These are phyloP conservation scores for Endomychus coccineus DNA, from an alignment of 2,888 invertebrate species.

Conservation along the genomic window DNA sequence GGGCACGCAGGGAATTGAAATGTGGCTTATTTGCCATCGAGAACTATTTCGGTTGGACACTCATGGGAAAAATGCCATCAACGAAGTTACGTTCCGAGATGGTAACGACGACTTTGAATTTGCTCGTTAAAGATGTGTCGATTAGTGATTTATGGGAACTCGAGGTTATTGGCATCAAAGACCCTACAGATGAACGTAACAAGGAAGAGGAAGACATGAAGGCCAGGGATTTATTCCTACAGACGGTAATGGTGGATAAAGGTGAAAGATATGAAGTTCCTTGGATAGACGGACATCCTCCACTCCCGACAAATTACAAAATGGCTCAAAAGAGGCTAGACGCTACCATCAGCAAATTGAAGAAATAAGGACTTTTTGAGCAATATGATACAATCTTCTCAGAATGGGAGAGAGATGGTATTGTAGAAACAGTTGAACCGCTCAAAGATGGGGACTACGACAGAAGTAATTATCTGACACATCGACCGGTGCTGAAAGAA, in stretches of 20 bases:
- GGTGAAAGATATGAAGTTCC: slow-evolving; percentile 19
- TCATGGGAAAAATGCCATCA: slow-evolving; percentile 10
- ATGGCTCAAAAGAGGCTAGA: slow-evolving; percentile 15
- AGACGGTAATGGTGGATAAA: slow-evolving; percentile 12
- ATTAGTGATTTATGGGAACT: slow-evolving; percentile 12
- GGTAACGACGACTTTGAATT: neutral
- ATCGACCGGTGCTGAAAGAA: too few species aligned
- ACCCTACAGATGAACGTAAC: slow-evolving; percentile 9
- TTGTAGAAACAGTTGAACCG: slow-evolving; percentile 16
- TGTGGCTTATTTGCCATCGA: slow-evolving; percentile 16
- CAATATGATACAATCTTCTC: slow-evolving; percentile 14
- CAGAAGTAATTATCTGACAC: too few species aligned
- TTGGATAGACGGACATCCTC: slow-evolving; percentile 13
- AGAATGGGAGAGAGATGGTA: slow-evolving; percentile 16
- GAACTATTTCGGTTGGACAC: slow-evolving; percentile 10
- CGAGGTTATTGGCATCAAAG: slow-evolving; percentile 13
- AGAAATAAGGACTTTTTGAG: slow-evolving; percentile 3
- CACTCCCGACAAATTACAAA: slow-evolving; percentile 14
- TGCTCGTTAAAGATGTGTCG: slow-evolving; percentile 5
- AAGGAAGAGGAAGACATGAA: slow-evolving; percentile 3
- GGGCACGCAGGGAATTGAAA: too few species aligned
- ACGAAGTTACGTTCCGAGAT: neutral
- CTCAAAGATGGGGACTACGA: too few species aligned
- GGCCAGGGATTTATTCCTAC: slow-evolving; percentile 14
- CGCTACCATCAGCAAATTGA: slow-evolving; percentile 7